Evolutionary conservation across 2,888 invertebrate species (phyloP), one percentile per base, ranked within the genome.

Genomic region (Antheraea assamensis): DNA sequence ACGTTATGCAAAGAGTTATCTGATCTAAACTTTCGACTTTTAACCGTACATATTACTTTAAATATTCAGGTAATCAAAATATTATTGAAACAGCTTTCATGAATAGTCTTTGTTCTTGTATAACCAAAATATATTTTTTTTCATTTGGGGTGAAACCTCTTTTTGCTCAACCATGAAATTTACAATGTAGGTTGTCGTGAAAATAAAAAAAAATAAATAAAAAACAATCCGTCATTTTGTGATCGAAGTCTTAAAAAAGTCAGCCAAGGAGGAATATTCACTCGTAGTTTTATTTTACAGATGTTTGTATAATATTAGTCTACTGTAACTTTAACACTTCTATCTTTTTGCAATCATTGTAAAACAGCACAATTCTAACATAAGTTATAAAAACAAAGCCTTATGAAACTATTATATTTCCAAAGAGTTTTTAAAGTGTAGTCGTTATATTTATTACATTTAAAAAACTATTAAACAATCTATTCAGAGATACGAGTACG

Each of bases 211-310:
- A n/a, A n/a, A n/a, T n/a, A n/a, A n/a, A n/a, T n/a, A n/a, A n/a
- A n/a, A n/a, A n/a, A n/a, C n/a, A n/a, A n/a, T n/a, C n/a, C n/a
- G 68, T 66, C 5, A 24, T n/a, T n/a, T 2, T n/a, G n/a, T n/a
- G n/a, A n/a, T n/a, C n/a, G n/a, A n/a, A n/a, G n/a, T n/a, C n/a
- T n/a, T n/a, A n/a, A n/a, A n/a, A n/a, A n/a, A n/a, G n/a, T n/a
- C n/a, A n/a, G n/a, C n/a, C n/a, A n/a, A n/a, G n/a, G n/a, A 70
- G 52, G 52, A 72, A 55, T 70, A 55, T 73, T 70, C 70, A 55
- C 55, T 58, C 24, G 31, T 73, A 52, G 30, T 55, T 70, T 73
- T 73, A 70, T 73, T 55, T 73, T 70, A 42, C 35, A 55, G 35
- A 35, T 7, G 7, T 35, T 55, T 27, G 55, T 42, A 31, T 7